Conservation (phyloP, 2,888 invertebrate species). For the Chelonus formosanus region DNA sequence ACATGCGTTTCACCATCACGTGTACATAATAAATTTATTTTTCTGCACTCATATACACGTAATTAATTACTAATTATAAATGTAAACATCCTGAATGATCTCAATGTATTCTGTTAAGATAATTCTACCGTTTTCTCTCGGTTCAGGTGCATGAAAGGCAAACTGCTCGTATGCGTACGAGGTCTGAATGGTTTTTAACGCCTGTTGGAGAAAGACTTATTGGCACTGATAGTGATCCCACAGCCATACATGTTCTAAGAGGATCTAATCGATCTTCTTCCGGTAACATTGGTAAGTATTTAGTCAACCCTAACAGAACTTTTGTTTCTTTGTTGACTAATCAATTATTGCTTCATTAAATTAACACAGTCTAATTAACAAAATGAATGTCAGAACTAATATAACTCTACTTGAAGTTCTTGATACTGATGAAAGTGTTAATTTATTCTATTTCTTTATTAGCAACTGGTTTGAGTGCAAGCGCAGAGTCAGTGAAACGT, state of each 20-base stretch:
- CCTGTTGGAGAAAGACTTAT: conserved; percentile 70
- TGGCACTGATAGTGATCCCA: conserved; percentile 65
- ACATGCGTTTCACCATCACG: conserved; percentile 11
- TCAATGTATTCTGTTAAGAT: conserved; percentile 21
- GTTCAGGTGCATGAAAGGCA: conserved; percentile 92
- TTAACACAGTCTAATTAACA: conserved; percentile 7
- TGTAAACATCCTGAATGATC: not conserved
- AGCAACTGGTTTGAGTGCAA: conserved; percentile 58
- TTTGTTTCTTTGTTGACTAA: no score
- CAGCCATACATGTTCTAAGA: conserved; percentile 64
- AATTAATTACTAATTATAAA: conserved; percentile 20
- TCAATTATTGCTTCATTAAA: not conserved
- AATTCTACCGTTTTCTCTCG: conserved; percentile 34
- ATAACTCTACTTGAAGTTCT: no score
- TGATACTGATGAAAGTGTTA: no score
- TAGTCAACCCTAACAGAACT: no score
- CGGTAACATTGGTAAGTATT: conserved; percentile 68
- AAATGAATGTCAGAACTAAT: no score
- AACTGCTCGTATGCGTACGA: conserved; percentile 94
- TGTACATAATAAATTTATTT: conserved; percentile 41
- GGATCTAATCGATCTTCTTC: conserved; percentile 69
- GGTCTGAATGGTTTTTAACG: conserved; percentile 96
- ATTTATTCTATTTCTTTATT: not conserved
- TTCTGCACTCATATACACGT: conserved; percentile 28
- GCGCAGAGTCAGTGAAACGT: conserved; percentile 63